Percentiles rank a stretch among this genome's conserved stretches.
phyloP scores from a whole-genome alignment of 2,797 vertebrate species.

The Lycodopsis pacificus region DNA sequence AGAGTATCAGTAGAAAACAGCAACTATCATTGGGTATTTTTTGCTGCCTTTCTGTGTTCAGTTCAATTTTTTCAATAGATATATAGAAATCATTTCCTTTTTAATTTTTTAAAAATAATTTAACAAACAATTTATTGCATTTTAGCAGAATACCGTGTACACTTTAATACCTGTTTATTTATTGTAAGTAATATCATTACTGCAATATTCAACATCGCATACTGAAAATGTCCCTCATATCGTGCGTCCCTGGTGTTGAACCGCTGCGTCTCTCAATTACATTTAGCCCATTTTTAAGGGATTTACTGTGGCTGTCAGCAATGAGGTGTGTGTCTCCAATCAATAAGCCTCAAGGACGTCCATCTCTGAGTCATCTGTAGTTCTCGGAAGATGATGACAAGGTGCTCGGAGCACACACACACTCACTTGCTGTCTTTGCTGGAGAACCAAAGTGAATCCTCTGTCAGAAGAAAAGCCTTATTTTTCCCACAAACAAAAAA shows the following conservation, averaged over 20 bases:
- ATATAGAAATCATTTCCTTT: background rate
- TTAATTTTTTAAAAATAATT: background rate
- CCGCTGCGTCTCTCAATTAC: conserved; percentile 63
- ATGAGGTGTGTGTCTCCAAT: conserved; percentile 44
- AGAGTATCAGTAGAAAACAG: background rate
- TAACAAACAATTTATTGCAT: background rate
- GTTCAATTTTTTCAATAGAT: background rate
- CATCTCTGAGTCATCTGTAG: conserved; percentile 69
- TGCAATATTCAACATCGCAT: background rate
- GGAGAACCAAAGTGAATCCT: conserved; percentile 16
- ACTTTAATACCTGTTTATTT: background rate
- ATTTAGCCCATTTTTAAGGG: conserved; percentile 49
- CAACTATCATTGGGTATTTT: background rate
- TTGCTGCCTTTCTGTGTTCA: background rate
- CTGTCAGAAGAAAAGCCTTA: conserved; percentile 5
- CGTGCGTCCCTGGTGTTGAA: conserved; percentile 15
- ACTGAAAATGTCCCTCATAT: background rate
- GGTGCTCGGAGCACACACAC: conserved; percentile 36
- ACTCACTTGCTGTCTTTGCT: conserved; percentile 16
- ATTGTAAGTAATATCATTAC: background rate
- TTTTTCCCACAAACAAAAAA: conserved; percentile 2
- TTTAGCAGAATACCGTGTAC: background rate
- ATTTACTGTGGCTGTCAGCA: conserved; percentile 46
- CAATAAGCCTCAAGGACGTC: conserved; percentile 65
- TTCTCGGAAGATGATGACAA: conserved; percentile 66